Evolutionary conservation across 2,888 invertebrate species (phyloP).

Genomic region (Carcina quercana): DNA sequence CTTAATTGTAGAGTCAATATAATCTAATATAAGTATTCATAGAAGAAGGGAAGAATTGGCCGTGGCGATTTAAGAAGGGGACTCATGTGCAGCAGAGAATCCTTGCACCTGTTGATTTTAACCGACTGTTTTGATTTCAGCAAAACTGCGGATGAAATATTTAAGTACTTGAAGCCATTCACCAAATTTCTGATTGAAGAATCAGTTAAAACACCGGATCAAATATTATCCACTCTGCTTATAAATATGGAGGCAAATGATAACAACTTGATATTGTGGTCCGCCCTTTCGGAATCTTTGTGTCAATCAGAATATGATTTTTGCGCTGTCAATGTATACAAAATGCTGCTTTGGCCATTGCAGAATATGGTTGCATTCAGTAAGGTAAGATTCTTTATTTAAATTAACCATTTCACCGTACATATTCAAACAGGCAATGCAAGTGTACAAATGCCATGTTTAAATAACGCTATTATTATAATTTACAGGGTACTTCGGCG

Average conservation of each 20-base stretch:
- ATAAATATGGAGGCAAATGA: conserved; percentile 24
- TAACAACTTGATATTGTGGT: conserved; percentile 38
- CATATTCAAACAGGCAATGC: too few relatives aligned
- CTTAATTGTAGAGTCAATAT: too few relatives aligned
- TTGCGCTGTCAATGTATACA: conserved; percentile 16
- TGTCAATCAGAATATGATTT: conserved; percentile 18
- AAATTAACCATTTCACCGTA: too few relatives aligned
- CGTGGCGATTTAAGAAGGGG: too few relatives aligned
- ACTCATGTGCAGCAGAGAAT: too few relatives aligned
- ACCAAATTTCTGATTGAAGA: conserved; percentile 26
- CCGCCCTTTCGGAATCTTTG: conserved; percentile 33
- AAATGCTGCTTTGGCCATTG: conserved; percentile 45
- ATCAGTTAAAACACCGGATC: conserved; percentile 13
- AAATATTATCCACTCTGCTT: conserved; percentile 22
- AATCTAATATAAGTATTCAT: too few relatives aligned
- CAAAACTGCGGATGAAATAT: conserved; percentile 18
- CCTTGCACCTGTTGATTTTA: too few relatives aligned
- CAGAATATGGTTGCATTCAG: conserved; percentile 25
- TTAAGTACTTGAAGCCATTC: conserved; percentile 27
- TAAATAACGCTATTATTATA: too few relatives aligned
- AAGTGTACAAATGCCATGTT: too few relatives aligned
- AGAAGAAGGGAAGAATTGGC: too few relatives aligned
- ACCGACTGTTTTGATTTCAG: conserved; percentile 20
- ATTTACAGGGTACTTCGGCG: too few relatives aligned
- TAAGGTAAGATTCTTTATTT: conserved; percentile 30